phyloP scores from a whole-genome alignment of 2,113 vertebrate genomes.

The Merops nubicus region DNA sequence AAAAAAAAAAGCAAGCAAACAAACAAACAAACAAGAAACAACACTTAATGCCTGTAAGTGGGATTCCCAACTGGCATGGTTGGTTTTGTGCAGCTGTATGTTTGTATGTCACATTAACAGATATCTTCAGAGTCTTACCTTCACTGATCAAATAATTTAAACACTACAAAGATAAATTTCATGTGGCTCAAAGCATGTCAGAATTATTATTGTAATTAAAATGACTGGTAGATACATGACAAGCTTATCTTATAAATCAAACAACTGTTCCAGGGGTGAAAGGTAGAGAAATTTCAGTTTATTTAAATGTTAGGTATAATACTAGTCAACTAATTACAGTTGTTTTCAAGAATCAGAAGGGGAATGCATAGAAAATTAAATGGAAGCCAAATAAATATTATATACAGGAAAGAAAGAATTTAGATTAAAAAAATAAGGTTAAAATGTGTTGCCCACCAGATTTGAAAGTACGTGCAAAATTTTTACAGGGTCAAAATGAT shows the following conservation, averaged over 20 bases:
- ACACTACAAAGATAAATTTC: not conserved
- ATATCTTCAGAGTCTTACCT: not conserved
- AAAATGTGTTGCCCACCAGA: not conserved
- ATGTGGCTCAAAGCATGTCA: not conserved
- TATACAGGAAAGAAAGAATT: not conserved
- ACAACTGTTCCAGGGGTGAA: fast-evolving
- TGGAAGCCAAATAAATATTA: not conserved
- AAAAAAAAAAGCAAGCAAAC: too few species aligned
- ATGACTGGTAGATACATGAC: not conserved
- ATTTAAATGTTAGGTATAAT: not conserved
- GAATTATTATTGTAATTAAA: not conserved
- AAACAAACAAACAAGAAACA: not conserved
- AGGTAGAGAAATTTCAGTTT: not conserved
- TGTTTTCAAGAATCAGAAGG: not conserved
- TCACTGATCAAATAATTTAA: not conserved
- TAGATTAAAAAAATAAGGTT: not conserved
- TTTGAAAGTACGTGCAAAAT: not conserved
- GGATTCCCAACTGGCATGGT: not conserved
- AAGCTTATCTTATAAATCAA: not conserved
- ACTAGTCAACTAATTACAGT: not conserved
- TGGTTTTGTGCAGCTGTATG: not conserved
- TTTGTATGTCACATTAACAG: not conserved
- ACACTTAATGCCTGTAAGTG: not conserved
- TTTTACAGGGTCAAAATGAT: not conserved
- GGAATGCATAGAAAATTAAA: not conserved